Evolutionary conservation across 2,888 invertebrate genomes (phyloP), one percentile per base, ranked within the genome.

Genomic region (Tryphoninae sp.): DNA sequence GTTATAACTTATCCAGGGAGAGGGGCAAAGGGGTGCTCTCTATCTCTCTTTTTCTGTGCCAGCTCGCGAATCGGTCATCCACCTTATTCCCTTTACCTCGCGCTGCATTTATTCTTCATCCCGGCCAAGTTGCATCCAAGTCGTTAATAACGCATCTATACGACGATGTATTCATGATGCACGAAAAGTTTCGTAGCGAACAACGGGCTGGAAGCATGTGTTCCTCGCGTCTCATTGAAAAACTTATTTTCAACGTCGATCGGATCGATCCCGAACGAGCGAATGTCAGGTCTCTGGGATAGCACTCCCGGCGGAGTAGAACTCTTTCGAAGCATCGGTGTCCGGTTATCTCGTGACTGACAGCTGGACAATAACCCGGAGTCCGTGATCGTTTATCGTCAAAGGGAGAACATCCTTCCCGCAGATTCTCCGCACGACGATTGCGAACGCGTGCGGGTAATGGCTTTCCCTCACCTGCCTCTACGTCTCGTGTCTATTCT

Each of bases 41-140:
- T 11, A 9, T 55, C 11, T 55, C 40, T 45, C 19, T 55, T 22
- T 42, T 64, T 26, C 59, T 53, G 69, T 58, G 42, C 58, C 40
- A 68, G 64, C 68, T 62, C 62, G 67, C 55, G 73, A 61, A 81
- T 81, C 75, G 65, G 74, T 75, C 74, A 62, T 78, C 59, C 58
- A 53, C 78, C 64, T 33, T 49, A 45, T 13, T 65, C 11, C 26
- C 42, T 65, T 11, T 58, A 19, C 55, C 58, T 71, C 59, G 42
- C 23, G 72, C 51, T 55, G 26, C 26, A 78, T 71, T 65, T 67
- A 73, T 73, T 78, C 51, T 2, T 19, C 23, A 74, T 74, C 55
- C 40, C 19, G 58, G 9, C 13, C 22, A 67, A 73, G 62, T 73
- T 61, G 65, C 40, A 65, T 11, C 8, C n/a, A 22, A 64, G 51